Base-by-base conservation (phyloP, 2,797 vertebrate species). In the Microctenopoma steveboyesi region DNA sequence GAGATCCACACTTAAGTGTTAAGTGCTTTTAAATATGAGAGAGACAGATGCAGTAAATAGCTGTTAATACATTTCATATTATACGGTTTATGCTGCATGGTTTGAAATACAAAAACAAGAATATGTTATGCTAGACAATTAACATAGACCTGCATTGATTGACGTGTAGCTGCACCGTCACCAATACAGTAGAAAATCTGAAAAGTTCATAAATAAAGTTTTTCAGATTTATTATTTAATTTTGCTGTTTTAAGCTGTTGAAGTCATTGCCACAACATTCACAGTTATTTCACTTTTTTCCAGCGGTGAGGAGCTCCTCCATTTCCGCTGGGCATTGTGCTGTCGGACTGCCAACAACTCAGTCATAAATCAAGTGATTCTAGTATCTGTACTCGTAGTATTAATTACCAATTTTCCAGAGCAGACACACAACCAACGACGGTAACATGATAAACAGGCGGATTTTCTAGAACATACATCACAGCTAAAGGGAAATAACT, bases 281-380 rank as follows among this genome's bases (percentile, higher is more conserved):
- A 15, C 25, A 48, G n/a, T 69, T 39, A 27, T 64, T 64, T 52
- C 8, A 18, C 22, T 61, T 59, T 75, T 72, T 63, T 69, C 78
- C 72, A 79, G 65, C 59, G 68, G 63, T 68, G 58, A 60, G 50
- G 40, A 25, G 56, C 30, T 42, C 59, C 25, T 70, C 40, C 28
- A 64, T 53, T 71, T 76, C 64, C 25, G 6, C 62, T 52, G 10
- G 66, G 52, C 50, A 42, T 48, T 63, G 22, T 39, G 51, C 46
- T 64, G 37, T 59, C 48, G 46, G 43, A 67, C 57, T 25, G 69
- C 59, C 53, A 55, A 58, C 57, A 61, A 40, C 37, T 40, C 60
- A 48, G 7, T 30, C 65, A 43, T 57, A 67, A 64, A 71, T 46
- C 65, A 74, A 81, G 35, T 45, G 35, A 69, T 63, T 72, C 48